Evolutionary conservation across 2,113 vertebrate genomes (phyloP).

Genomic region (Halcyon malimbica): DNA sequence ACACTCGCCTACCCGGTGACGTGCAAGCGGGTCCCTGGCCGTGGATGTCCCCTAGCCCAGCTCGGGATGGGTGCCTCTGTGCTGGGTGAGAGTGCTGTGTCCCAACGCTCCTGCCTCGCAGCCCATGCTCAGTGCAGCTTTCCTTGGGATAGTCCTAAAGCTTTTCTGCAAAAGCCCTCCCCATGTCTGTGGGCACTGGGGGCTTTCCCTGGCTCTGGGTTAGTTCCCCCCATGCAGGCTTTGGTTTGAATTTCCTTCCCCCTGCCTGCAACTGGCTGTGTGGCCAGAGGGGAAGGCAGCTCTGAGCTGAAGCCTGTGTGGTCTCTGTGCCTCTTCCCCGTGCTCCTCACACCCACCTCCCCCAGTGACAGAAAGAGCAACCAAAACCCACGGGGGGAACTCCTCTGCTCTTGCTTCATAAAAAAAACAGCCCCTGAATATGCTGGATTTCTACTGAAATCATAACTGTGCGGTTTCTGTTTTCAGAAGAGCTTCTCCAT

Average conservation of each 20-base stretch:
- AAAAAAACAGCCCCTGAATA: neutral
- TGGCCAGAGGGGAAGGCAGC: neutral
- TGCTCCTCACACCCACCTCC: fast-evolving
- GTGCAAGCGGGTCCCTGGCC: fast-evolving
- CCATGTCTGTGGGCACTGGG: neutral
- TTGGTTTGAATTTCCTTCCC: neutral
- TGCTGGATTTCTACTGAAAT: neutral
- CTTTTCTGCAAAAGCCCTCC: neutral
- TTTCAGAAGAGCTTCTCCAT: neutral
- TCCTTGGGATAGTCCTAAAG: neutral
- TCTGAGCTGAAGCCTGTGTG: fast-evolving
- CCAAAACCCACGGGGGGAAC: neutral
- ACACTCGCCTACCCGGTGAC: fast-evolving
- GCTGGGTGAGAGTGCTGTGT: fast-evolving
- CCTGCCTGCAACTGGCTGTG: fast-evolving
- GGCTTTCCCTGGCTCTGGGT: neutral
- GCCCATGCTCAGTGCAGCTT: neutral
- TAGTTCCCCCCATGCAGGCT: neutral
- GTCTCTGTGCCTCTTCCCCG: neutral
- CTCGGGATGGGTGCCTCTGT: neutral
- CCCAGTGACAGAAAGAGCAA: neutral
- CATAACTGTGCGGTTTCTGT: neutral
- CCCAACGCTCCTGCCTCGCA: fast-evolving
- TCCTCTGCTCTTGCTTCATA: neutral
- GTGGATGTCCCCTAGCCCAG: neutral